phyloP scores from a whole-genome alignment of 2,797 vertebrate species.

The Sternotherus odoratus region DNA sequence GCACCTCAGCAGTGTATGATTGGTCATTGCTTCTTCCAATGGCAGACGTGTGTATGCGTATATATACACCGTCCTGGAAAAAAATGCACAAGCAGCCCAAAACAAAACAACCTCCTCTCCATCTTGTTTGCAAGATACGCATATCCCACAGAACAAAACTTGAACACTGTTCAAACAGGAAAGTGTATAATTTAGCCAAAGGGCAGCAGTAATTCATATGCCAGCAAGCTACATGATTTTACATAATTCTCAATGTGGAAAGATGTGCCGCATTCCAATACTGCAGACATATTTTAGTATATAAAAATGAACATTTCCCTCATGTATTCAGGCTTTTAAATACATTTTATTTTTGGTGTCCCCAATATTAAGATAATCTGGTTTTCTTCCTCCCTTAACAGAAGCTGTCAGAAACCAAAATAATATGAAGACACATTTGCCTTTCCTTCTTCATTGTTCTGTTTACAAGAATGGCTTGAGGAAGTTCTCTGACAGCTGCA shows the following conservation, averaged over 20 bases:
- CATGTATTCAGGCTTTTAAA: not conserved
- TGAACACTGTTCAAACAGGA: conserved; percentile 44
- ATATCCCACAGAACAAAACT: conserved; percentile 44
- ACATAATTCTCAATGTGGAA: conserved; percentile 10
- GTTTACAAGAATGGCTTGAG: not conserved
- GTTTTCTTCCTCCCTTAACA: not conserved
- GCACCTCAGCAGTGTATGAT: too few relatives aligned
- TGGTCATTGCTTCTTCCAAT: not conserved
- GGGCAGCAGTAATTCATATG: conserved; percentile 46
- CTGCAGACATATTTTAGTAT: not conserved
- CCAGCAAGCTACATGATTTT: conserved; percentile 58
- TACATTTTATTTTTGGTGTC: not conserved
- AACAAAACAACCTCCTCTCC: conserved; percentile 45
- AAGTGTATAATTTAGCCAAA: conserved; percentile 19
- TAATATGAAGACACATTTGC: accelerated
- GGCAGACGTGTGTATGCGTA: not conserved
- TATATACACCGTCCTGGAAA: accelerated
- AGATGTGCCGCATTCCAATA: not conserved
- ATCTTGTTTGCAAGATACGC: conserved; percentile 54
- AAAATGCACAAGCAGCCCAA: conserved; percentile 45
- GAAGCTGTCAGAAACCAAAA: not conserved
- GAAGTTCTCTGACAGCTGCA: not conserved
- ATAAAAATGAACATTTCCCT: not conserved
- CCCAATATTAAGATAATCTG: not conserved
- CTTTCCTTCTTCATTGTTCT: not conserved